Percentiles rank a stretch among this genome's conserved stretches.
Conservation (phyloP, 2,113 vertebrate species). For the Tor tambroides region DNA sequence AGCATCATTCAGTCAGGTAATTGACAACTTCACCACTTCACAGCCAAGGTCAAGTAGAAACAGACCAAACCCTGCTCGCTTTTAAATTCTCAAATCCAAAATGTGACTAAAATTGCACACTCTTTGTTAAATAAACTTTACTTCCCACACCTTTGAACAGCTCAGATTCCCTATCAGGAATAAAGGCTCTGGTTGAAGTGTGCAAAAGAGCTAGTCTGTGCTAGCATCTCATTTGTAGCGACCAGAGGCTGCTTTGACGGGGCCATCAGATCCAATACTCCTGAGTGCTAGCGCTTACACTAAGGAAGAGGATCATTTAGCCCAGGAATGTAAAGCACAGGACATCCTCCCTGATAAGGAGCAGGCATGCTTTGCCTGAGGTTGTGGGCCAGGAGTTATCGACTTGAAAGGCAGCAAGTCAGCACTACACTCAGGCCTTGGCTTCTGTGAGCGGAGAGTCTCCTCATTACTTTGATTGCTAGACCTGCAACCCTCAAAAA, state of each 20-base stretch:
- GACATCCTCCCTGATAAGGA: slow-evolving; percentile 63
- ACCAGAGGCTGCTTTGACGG: slow-evolving; percentile 62
- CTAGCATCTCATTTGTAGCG: slow-evolving; percentile 52
- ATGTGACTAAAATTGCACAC: neutral
- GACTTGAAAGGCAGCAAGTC: slow-evolving; percentile 59
- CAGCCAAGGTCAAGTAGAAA: neutral
- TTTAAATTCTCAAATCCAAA: neutral
- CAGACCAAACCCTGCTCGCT: neutral
- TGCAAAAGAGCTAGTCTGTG: slow-evolving; percentile 21
- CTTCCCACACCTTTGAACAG: neutral
- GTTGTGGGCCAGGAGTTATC: slow-evolving; percentile 55
- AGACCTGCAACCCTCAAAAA: slow-evolving; percentile 62
- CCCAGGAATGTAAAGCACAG: slow-evolving; percentile 66
- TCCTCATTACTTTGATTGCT: slow-evolving; percentile 71
- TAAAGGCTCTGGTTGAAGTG: slow-evolving; percentile 47
- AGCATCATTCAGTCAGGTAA: slow-evolving; percentile 8
- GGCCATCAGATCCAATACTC: slow-evolving; percentile 68
- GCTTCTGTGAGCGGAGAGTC: slow-evolving; percentile 53
- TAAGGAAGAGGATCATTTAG: slow-evolving; percentile 64
- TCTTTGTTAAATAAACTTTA: neutral
- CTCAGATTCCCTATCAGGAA: neutral
- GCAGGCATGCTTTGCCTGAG: slow-evolving; percentile 56
- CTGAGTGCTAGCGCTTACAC: slow-evolving; percentile 58
- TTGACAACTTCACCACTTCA: slow-evolving; percentile 11
- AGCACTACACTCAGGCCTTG: slow-evolving; percentile 56